Percentiles rank a stretch among this genome's conserved stretches.
Evolutionary conservation across 1,140 invertebrate genomes (phyloP).

Genomic region (Scaptomyza montana): DNA sequence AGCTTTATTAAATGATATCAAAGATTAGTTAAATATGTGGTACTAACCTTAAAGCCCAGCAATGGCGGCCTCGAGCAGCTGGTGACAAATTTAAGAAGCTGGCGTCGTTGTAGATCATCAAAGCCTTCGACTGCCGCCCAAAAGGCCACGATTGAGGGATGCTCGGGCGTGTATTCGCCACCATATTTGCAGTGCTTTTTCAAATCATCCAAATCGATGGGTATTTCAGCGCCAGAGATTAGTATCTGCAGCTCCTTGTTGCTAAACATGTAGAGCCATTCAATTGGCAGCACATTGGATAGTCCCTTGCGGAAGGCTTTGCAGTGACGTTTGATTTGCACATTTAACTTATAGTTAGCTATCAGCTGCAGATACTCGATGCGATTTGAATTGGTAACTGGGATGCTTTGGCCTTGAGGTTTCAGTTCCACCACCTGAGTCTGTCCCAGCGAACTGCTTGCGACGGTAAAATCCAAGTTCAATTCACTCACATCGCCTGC

Average conservation of each 20-base stretch:
- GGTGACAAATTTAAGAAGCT: conserved; percentile 98
- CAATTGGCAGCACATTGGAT: conserved; percentile 93
- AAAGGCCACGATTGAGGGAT: conserved; percentile 91
- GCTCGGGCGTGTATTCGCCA: conserved; percentile 92
- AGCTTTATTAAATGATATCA: neutral
- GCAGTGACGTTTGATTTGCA: conserved; percentile 94
- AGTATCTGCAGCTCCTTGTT: conserved; percentile 96
- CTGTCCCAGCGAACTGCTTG: conserved; percentile 95
- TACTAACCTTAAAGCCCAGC: conserved; percentile 95
- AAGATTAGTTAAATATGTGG: neutral
- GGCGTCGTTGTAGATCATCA: conserved; percentile 92
- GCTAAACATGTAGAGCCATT: conserved; percentile 98
- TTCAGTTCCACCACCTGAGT: conserved; percentile 95
- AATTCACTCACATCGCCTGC: conserved; percentile 91
- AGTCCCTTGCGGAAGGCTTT: conserved; percentile 93
- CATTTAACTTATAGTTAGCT: conserved; percentile 97
- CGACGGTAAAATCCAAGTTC: conserved; percentile 96
- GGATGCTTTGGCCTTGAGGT: conserved; percentile 93
- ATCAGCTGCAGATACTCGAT: conserved; percentile 98
- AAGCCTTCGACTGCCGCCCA: conserved; percentile 94
- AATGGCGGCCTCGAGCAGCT: conserved; percentile 98
- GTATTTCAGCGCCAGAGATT: conserved; percentile 96
- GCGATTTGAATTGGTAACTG: conserved; percentile 95
- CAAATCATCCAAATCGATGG: conserved; percentile 96
- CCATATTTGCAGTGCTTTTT: conserved; percentile 92